These are phyloP conservation scores for Porphyrio hochstetteri DNA, from an alignment of 2,113 vertebrate genomes.

Conservation along the genomic window DNA sequence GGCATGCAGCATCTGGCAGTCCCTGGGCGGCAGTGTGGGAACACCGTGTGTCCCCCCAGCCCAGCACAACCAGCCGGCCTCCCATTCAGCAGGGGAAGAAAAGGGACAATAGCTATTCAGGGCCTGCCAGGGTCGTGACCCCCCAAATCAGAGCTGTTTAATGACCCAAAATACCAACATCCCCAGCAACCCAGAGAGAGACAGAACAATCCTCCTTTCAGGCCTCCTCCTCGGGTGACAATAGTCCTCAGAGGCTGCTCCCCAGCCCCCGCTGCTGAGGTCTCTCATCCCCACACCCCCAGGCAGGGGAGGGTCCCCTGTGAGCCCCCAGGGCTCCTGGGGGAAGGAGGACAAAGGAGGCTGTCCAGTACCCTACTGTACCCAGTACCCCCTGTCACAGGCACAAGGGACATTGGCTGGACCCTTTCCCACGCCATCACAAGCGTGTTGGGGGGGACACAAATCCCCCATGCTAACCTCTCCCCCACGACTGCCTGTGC, in stretches of 20 bases:
- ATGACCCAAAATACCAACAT: conserved; percentile 81
- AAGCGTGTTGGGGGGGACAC: neutral
- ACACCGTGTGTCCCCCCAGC: conserved; percentile 22
- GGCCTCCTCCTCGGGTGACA: conserved; percentile 18
- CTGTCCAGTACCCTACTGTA: neutral
- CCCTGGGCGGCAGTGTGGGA: conserved; percentile 66
- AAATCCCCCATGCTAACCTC: neutral
- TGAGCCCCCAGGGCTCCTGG: neutral
- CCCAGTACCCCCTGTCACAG: neutral
- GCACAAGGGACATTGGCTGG: neutral
- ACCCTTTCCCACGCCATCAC: neutral
- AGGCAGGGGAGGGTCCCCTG: neutral
- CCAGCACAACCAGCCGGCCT: conserved; percentile 51
- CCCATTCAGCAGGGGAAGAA: conserved; percentile 78
- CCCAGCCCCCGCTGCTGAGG: neutral
- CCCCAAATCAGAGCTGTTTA: conserved; percentile 74
- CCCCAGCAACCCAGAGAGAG: conserved; percentile 65
- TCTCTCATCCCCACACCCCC: neutral
- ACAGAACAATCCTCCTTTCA: conserved; percentile 79
- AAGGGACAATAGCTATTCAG: conserved; percentile 81
- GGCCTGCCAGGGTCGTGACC: conserved; percentile 76
- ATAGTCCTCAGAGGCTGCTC: conserved; percentile 11
- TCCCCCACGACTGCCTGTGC: neutral
- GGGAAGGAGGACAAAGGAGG: neutral
- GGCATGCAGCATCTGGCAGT: conserved; percentile 53